Base-by-base conservation (phyloP, 2,888 invertebrate genomes). In the Carpatolechia fugitivella region DNA sequence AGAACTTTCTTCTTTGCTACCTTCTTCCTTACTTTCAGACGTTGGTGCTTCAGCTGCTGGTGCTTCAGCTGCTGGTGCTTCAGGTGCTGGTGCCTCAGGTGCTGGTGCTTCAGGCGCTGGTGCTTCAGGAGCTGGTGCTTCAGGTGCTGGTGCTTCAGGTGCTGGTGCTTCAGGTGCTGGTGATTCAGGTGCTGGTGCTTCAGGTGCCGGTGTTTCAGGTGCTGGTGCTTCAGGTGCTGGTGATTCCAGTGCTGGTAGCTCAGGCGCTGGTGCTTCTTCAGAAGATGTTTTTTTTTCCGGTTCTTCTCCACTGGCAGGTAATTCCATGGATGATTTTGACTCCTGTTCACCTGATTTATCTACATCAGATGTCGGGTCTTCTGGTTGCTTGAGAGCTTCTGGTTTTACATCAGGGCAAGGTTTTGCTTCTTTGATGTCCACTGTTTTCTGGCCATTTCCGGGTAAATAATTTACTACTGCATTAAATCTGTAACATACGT, bases 381-480 rank as follows among this genome's bases (percentile, higher is more conserved):
- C 10, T 16, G 52, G 29, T 44, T 69, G 62, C 58, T 68, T 74
- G 1, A 83, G 48, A 20, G 78, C 74, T 64, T 76, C 84, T 24
- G 68, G 78, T 62, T 80, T 78, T 0, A 58, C 60, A 38, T 79
- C 80, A 18, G 62, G 65, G 48, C 84, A 83, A 7, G 78, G 78
- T 46, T 60, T 63, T 0, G 61, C 60, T 33, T 50, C 56, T 31
- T 57, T 56, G 8, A 36, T 33, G 54, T 63, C 66, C 29, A 55
- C 40, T 47, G 55, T 68, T 4, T 41, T 54, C 52, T 67, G 66
- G 7, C 3, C 40, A 0, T 55, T 50, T 7, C 55, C 60, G 2
- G 85, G 85, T 18, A 81, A 66, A 60, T 82, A 80, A 52, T 78
- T 82, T 66, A 89, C 85, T 0, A 88, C 69, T 35, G 87, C 88